A percentile compares a stretch with the other conserved stretches of the same genome.
Conservation (phyloP, 1,140 invertebrate species). For the Macrocentrus cingulum region DNA sequence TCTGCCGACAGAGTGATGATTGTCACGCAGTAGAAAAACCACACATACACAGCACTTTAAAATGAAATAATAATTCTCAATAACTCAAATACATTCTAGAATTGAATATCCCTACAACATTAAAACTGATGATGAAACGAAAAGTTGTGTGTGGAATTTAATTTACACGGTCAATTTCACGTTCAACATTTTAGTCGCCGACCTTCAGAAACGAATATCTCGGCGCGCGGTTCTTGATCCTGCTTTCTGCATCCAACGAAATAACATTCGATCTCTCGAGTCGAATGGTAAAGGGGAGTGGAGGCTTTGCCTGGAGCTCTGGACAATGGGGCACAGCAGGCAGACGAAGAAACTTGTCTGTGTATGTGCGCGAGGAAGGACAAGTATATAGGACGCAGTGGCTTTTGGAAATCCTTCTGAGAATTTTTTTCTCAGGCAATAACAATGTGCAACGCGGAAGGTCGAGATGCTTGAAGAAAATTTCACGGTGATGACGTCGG, state of each 20-base stretch:
- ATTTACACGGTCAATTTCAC: too few species aligned
- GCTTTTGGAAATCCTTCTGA: conserved; percentile 46
- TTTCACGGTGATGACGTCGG: not conserved
- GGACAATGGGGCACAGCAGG: conserved; percentile 39
- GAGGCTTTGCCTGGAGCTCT: conserved; percentile 17
- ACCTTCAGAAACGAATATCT: not conserved
- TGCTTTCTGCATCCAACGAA: too few species aligned
- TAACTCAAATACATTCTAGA: too few species aligned
- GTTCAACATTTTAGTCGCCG: not conserved
- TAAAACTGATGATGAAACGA: too few species aligned
- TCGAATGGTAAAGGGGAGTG: conserved; percentile 24
- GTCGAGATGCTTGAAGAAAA: conserved; percentile 2
- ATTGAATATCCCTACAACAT: too few species aligned
- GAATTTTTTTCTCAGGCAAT: conserved; percentile 43
- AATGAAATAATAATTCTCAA: not conserved
- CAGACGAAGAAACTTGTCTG: too few species aligned
- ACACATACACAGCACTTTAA: too few species aligned
- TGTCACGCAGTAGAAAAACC: conserved; percentile 3
- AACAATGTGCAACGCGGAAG: conserved; percentile 37
- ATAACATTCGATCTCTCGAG: conserved; percentile 1
- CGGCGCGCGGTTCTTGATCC: too few species aligned
- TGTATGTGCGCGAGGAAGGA: not conserved
- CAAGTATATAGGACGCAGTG: not conserved
- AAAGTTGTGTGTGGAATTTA: too few species aligned
- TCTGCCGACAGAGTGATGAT: too few species aligned